phyloP scores from a whole-genome alignment of 1,140 invertebrate species.

The Drosophila repleta region DNA sequence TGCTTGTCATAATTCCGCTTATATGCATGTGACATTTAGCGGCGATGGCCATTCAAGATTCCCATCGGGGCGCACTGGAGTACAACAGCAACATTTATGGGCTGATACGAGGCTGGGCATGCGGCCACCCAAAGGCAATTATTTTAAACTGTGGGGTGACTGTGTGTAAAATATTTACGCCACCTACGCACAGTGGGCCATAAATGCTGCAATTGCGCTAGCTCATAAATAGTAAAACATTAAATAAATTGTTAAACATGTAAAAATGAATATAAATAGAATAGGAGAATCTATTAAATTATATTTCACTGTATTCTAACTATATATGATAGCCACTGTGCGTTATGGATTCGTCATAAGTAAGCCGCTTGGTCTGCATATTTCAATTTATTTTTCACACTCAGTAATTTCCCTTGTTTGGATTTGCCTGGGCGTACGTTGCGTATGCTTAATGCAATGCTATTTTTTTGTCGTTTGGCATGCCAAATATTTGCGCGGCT shows the following conservation, averaged over 20 bases:
- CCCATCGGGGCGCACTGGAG: conserved; percentile 30
- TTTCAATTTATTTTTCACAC: conserved; percentile 72
- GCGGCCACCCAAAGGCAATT: conserved; percentile 56
- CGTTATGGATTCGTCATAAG: conserved; percentile 18
- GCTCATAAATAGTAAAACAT: no score
- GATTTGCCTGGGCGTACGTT: conserved; percentile 50
- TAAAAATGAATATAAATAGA: not conserved
- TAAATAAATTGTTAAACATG: not conserved
- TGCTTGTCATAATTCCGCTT: conserved; percentile 80
- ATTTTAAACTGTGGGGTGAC: conserved; percentile 73
- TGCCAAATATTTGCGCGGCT: conserved; percentile 70
- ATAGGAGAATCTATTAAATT: no score
- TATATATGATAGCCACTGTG: conserved; percentile 40
- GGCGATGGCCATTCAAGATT: conserved; percentile 44
- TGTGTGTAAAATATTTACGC: conserved; percentile 29
- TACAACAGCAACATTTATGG: conserved; percentile 33
- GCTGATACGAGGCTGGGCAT: conserved; percentile 15
- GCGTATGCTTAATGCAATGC: conserved; percentile 71
- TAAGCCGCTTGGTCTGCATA: conserved; percentile 35
- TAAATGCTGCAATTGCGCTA: not conserved
- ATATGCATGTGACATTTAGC: conserved; percentile 79
- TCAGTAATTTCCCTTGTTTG: conserved; percentile 67
- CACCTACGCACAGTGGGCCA: conserved; percentile 33
- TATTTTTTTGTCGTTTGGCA: conserved; percentile 48
- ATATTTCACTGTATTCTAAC: no score